Evolutionary conservation across 1,140 invertebrate genomes (phyloP).

Genomic region (Maniola jurtina): DNA sequence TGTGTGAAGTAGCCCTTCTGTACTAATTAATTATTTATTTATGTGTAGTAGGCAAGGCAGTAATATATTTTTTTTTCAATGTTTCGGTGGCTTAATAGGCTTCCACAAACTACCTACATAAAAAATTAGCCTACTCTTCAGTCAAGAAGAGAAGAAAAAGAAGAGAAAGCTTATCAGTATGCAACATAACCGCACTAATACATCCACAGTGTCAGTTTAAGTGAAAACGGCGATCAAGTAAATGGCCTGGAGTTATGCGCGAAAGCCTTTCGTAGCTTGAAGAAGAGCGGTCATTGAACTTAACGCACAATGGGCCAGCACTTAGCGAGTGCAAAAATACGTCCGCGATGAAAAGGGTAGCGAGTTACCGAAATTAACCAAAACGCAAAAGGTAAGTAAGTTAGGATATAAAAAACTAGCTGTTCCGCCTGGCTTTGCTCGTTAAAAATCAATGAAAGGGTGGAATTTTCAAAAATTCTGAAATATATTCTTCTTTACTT

Average conservation of each 20-base stretch:
- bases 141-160: not conserved
- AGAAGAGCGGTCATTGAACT: conserved; percentile 27
- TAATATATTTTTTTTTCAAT: no score
- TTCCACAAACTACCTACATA: not conserved
- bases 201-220: conserved; percentile 6
- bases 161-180: conserved; percentile 17
- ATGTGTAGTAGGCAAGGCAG: no score
- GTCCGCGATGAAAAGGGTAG: conserved; percentile 2
- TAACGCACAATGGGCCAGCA: conserved; percentile 20
- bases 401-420: no score
- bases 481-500: no score
- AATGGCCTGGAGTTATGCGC: conserved; percentile 19
- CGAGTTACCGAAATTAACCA: not conserved
- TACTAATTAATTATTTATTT: no score
- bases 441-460: no score
- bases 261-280: conserved; percentile 30
- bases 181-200: not conserved
- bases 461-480: no score
- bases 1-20: no score
- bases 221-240: conserved; percentile 21
- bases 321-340: conserved; percentile 17
- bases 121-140: not conserved
- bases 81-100: no score
- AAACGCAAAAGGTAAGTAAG: not conserved
- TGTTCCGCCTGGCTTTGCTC: no score